Evolutionary conservation across 2,888 invertebrate species (phyloP).

Genomic region (Hydroisotoma schaefferi): DNA sequence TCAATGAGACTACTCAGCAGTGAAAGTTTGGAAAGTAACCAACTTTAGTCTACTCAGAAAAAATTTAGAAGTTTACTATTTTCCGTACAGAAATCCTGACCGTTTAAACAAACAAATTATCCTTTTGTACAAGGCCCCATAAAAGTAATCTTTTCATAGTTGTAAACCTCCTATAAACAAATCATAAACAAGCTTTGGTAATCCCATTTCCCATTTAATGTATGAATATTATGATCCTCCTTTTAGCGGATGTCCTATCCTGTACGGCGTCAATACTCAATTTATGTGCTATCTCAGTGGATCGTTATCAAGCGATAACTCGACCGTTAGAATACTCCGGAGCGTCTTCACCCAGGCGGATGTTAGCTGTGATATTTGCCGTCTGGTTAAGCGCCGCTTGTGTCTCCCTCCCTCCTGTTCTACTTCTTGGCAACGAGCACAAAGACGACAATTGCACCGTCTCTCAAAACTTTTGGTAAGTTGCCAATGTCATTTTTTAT

Average conservation of each 20-base stretch:
- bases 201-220: not conserved
- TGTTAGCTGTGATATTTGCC: slow-evolving; percentile 81
- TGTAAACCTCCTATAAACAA: not conserved
- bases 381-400: slow-evolving; percentile 93
- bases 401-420: slow-evolving; percentile 85
- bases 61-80: too few species aligned
- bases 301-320: slow-evolving; percentile 88
- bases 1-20: too few species aligned
- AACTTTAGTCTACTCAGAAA: too few species aligned
- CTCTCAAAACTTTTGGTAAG: slow-evolving; percentile 86
- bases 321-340: slow-evolving; percentile 93
- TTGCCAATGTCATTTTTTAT: slow-evolving; percentile 22
- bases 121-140: too few species aligned
- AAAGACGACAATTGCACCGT: slow-evolving; percentile 68
- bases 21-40: too few species aligned
- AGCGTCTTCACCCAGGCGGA: slow-evolving; percentile 84
- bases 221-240: slow-evolving; percentile 65
- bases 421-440: slow-evolving; percentile 84
- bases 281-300: slow-evolving; percentile 95
- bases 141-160: too few species aligned
- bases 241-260: slow-evolving; percentile 92
- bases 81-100: too few species aligned
- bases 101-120: not conserved
- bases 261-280: slow-evolving; percentile 97
- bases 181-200: not conserved